Conservation (phyloP, 2,888 invertebrate species). For the Pristionchus entomophagus region DNA sequence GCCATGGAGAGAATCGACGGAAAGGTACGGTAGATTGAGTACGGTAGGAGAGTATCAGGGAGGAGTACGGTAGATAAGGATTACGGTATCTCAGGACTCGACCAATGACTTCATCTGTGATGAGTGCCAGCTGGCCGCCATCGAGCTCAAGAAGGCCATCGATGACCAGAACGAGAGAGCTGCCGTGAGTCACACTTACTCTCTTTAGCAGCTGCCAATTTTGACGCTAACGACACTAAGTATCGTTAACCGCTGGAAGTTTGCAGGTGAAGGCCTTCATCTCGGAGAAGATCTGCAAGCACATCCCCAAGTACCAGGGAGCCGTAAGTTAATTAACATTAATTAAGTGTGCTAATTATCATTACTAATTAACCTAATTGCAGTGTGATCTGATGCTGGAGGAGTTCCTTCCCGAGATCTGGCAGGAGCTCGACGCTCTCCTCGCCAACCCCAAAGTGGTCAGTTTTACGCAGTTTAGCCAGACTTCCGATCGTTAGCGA, state of each 20-base stretch:
- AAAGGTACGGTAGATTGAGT: slow-evolving; percentile 40
- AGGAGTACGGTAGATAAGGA: slow-evolving; percentile 28
- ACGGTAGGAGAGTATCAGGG: background rate
- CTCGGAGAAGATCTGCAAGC: slow-evolving; percentile 66
- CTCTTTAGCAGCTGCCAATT: slow-evolving; percentile 50
- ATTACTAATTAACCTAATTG: slow-evolving; percentile 1
- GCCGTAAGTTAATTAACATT: slow-evolving; percentile 56
- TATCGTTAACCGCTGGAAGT: background rate
- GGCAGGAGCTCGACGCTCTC: slow-evolving; percentile 69
- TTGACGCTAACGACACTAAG: background rate
- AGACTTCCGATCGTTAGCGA: background rate
- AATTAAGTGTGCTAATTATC: background rate
- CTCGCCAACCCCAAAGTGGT: slow-evolving; percentile 66
- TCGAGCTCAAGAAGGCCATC: slow-evolving; percentile 67
- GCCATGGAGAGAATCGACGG: slow-evolving; percentile 55
- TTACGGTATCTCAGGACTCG: slow-evolving; percentile 8
- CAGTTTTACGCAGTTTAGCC: background rate
- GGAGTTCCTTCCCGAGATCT: slow-evolving; percentile 72
- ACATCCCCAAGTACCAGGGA: slow-evolving; percentile 68
- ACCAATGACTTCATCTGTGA: slow-evolving; percentile 70
- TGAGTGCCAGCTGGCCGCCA: slow-evolving; percentile 73
- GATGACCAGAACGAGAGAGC: slow-evolving; percentile 64
- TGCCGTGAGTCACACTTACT: slow-evolving; percentile 48
- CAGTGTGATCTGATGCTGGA: slow-evolving; percentile 72
- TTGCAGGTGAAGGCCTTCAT: slow-evolving; percentile 54